Base-by-base conservation (phyloP, 2,797 vertebrate species). In the Siniperca obscura region DNA sequence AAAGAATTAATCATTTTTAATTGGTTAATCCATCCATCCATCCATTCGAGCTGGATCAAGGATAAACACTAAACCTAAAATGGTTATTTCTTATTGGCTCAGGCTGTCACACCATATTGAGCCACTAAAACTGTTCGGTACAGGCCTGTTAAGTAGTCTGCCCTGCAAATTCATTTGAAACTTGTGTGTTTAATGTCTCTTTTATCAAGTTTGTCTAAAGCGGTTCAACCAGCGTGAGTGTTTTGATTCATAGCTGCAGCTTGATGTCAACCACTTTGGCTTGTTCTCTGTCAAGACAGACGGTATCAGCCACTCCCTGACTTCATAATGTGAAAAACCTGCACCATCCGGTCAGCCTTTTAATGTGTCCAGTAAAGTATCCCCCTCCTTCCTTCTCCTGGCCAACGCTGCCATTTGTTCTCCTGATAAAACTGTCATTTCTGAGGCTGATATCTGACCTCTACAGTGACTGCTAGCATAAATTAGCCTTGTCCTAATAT, bases 341-440 rank as follows among this genome's bases (percentile, higher is more conserved):
- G 83, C 83, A 44, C 85, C 86, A 83, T 91, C 88, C 85, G 85
- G 82, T 91, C 88, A 88, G 91, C 82, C 80, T 86, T 91, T 94
- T 93, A 89, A 93, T 90, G 85, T 90, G 91, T 94, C 90, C 91
- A 92, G 89, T 90, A 87, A 90, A 92, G 87, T 89, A 89, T 92
- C 87, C 86, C 87, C 87, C 87, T 80, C 88, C 75, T 90, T 82
- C 74, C 59, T 87, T 85, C 91, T 74, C 84, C 90, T 86, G 90
- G 81, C 92, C 92, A 92, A 88, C 74, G 44, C 80, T 91, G 91
- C 93, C 90, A 90, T 95, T 95, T 95, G 93, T 95, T 90, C 91
- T 94, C 87, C 94, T 95, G 94, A 95, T 96, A 95, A 96, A 96
- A 93, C 94, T 95, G 95, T 95, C 95, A 94, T 93, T 82, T 87